phyloP scores from a whole-genome alignment of 2,797 vertebrate genomes.

The Chelonia mydas region DNA sequence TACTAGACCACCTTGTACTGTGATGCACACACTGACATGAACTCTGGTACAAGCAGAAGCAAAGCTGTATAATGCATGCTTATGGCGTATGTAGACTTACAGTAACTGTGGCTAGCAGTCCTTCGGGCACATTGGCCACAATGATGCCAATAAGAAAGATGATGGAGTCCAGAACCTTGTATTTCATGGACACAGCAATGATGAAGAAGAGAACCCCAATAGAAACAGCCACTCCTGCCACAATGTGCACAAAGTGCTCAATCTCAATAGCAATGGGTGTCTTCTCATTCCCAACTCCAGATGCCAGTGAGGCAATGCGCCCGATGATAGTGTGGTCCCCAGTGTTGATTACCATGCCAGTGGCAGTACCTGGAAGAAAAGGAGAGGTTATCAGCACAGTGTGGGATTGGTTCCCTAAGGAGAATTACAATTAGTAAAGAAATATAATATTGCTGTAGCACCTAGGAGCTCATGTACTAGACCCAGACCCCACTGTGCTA shows the following conservation, averaged over 20 bases:
- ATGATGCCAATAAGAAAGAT: conserved; percentile 89
- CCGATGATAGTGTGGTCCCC: conserved; percentile 85
- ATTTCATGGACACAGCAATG: conserved; percentile 80
- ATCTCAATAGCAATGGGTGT: conserved; percentile 86
- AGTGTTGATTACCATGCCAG: conserved; percentile 83
- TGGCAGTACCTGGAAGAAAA: conserved; percentile 78
- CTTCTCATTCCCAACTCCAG: conserved; percentile 81
- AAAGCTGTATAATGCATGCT: background rate
- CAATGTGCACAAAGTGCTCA: conserved; percentile 85
- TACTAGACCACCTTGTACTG: too few species aligned
- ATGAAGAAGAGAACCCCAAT: conserved; percentile 84
- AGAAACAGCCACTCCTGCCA: conserved; percentile 82
- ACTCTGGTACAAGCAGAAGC: background rate
- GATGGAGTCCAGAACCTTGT: conserved; percentile 81
- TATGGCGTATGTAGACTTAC: conserved; percentile 65
- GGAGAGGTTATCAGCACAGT: background rate
- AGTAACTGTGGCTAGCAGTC: conserved; percentile 85
- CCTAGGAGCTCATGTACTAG: background rate
- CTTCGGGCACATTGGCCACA: conserved; percentile 86
- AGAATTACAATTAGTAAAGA: background rate
- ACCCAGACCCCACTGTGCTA: background rate
- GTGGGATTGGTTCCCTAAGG: background rate
- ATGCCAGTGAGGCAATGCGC: conserved; percentile 83
- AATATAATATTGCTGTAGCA: background rate
- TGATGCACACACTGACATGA: accelerated